These are phyloP conservation scores for Jaculus jaculus DNA, from an alignment of 2,113 vertebrate genomes.

Conservation along the genomic window DNA sequence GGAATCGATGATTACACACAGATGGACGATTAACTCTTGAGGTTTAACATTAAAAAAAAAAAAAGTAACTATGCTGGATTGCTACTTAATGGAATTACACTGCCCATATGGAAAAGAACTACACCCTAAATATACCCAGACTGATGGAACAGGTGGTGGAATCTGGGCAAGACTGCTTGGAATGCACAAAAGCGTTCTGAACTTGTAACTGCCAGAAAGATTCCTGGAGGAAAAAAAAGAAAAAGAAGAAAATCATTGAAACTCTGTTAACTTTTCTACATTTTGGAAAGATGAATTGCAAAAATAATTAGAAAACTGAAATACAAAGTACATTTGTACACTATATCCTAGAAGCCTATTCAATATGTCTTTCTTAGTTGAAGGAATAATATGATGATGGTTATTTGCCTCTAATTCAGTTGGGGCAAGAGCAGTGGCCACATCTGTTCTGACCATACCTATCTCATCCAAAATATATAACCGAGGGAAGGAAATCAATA, in stretches of 20 bases:
- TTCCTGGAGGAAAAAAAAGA: conserved; percentile 74
- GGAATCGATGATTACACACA: conserved; percentile 91
- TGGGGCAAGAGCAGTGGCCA: neutral
- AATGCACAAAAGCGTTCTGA: conserved; percentile 87
- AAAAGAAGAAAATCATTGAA: conserved; percentile 73
- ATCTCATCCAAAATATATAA: neutral
- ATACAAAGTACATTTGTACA: neutral
- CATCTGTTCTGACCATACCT: neutral
- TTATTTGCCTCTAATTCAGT: neutral
- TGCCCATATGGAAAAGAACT: conserved; percentile 91
- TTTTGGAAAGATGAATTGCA: conserved; percentile 80
- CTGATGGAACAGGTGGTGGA: conserved; percentile 89
- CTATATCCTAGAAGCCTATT: neutral
- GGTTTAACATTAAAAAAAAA: conserved; percentile 87
- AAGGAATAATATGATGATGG: neutral
- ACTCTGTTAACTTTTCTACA: conserved; percentile 83
- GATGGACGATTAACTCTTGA: conserved; percentile 91
- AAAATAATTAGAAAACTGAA: conserved; percentile 73
- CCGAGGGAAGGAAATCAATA: neutral
- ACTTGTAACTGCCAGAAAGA: conserved; percentile 86
- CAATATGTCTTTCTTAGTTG: neutral
- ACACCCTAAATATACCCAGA: conserved; percentile 89
- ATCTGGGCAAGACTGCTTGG: conserved; percentile 88
- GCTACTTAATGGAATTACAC: conserved; percentile 90
- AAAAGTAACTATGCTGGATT: conserved; percentile 86